Conservation (phyloP, 2,888 invertebrate genomes). For the Apamea monoglypha region DNA sequence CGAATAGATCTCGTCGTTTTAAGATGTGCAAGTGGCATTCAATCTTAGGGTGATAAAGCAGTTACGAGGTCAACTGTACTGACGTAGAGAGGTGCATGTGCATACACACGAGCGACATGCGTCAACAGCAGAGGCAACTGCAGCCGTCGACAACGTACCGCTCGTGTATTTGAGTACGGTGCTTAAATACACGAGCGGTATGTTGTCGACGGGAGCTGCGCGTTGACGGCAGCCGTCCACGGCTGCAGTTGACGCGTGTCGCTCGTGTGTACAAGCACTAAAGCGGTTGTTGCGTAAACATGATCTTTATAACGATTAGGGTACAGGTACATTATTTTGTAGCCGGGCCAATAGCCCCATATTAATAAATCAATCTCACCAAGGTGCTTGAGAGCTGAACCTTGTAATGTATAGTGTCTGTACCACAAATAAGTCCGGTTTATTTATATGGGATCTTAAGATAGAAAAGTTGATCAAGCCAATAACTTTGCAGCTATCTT, state of each 20-base stretch:
- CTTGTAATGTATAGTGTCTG: not conserved
- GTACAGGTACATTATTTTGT: not conserved
- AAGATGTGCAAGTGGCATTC: too few species aligned
- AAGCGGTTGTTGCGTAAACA: not conserved
- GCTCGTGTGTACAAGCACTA: not conserved
- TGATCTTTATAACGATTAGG: not conserved
- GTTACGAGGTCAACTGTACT: too few species aligned
- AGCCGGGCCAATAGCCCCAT: not conserved
- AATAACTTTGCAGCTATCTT: not conserved
- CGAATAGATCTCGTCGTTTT: too few species aligned
- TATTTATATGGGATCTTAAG: not conserved
- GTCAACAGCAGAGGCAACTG: too few species aligned
- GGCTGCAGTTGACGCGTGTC: not conserved
- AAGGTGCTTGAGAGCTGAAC: not conserved
- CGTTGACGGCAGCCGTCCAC: not conserved
- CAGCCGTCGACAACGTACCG: too few species aligned
- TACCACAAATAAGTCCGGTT: not conserved
- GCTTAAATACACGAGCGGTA: too few species aligned
- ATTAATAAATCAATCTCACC: not conserved
- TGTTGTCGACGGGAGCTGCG: too few species aligned
- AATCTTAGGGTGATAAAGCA: too few species aligned
- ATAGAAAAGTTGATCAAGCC: not conserved
- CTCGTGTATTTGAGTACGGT: too few species aligned
- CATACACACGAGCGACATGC: too few species aligned
- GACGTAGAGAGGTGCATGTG: too few species aligned